These are phyloP conservation scores for Drosophila busckii DNA, from an alignment of 1,140 invertebrate genomes.

Conservation along the genomic window DNA sequence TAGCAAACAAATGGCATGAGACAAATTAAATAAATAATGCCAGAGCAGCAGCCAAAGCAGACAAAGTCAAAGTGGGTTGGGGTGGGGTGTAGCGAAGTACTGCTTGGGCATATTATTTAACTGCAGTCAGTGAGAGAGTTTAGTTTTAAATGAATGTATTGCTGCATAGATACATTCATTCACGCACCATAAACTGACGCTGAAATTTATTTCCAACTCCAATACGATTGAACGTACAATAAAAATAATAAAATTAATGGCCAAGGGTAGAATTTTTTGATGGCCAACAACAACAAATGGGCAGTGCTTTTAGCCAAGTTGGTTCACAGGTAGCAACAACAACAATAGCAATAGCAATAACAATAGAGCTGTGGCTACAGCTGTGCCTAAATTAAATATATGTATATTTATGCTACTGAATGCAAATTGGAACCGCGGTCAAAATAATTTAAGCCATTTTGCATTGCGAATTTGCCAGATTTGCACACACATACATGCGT, in stretches of 20 bases:
- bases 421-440: conserved; percentile 51
- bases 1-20: conserved; percentile 28
- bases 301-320: background rate
- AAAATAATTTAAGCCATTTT: conserved; percentile 68
- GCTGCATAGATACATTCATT: conserved; percentile 72
- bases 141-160: conserved; percentile 73
- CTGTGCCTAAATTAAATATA: too few species aligned
- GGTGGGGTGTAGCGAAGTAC: too few species aligned
- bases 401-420: too few species aligned
- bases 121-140: conserved; percentile 47
- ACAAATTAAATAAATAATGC: conserved; percentile 28
- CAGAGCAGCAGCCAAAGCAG: background rate
- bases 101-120: conserved; percentile 30
- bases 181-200: conserved; percentile 72
- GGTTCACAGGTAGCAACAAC: conserved; percentile 15
- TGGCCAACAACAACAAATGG: conserved; percentile 13
- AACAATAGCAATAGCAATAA: conserved; percentile 5
- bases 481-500: too few species aligned
- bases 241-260: conserved; percentile 76
- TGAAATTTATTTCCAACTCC: conserved; percentile 65
- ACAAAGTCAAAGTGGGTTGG: too few species aligned
- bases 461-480: conserved; percentile 45
- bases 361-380: too few species aligned
- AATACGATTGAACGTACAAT: conserved; percentile 55
- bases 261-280: conserved; percentile 25